Evolutionary conservation across 2,888 invertebrate genomes (phyloP), one percentile per base, ranked within the genome.

Genomic region (Rhingia rostrata): DNA sequence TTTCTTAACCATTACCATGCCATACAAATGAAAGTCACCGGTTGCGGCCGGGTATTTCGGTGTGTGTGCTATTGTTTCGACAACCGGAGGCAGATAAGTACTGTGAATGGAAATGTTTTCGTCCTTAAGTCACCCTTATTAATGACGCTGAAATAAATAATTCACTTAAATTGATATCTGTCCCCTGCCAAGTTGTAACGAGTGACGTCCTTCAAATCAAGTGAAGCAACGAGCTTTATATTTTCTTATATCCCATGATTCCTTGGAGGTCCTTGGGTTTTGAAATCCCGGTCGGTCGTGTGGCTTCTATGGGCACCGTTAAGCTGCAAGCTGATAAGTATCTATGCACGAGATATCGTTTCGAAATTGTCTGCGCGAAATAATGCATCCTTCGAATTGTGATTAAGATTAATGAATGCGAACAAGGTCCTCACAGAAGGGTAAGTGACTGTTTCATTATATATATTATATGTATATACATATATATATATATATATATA

Each of bases 1-100:
- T 86, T 86, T 78, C 85, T 86, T 82, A 86, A 87, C 86, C 83
- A 86, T 87, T 87, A 86, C 83, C 87, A 85, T 87, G 86, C 82
- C 79, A 86, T 79, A 82, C 80, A 86, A 85, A 82, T 84, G 82
- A 84, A 84, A 78, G 86, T 82, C 86, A 84, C 84, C 77, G 77
- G 77, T 69, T 70, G 74, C 64, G 66, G 74, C 79, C 30, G 58
- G 79, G 69, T 64, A 70, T 70, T 37, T 63, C 73, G 72, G 64
- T 58, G 54, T 41, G 63, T 56, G 7, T n/a, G 22, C 4, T 70
- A 43, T 56, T 32, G 41, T 54, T 63, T 33, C 32, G 30, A 39
- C 45, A 41, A 84, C 84, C 64, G 74, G 61, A 70, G 82, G 77
- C 77, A 82, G 70, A 75, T 82, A 82, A 82, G 82, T 77, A 72